Conservation (phyloP, 1,140 invertebrate genomes). For the Drosophila insularis region DNA sequence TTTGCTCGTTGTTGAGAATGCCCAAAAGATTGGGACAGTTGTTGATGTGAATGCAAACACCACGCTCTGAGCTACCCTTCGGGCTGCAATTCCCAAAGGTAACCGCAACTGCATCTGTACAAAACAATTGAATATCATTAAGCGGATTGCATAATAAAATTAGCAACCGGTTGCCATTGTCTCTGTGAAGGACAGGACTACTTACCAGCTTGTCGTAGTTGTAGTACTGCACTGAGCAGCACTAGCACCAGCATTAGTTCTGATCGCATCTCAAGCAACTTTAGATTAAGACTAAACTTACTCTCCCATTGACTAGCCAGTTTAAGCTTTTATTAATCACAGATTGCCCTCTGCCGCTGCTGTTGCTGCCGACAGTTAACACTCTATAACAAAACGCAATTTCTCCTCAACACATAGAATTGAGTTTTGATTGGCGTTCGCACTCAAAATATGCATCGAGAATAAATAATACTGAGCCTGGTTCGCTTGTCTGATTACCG, state of each 20-base stretch:
- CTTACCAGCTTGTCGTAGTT: slow-evolving; percentile 38
- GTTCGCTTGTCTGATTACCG: background rate
- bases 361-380: background rate
- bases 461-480: background rate
- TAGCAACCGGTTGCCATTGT: slow-evolving; percentile 44
- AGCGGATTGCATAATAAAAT: slow-evolving; percentile 11
- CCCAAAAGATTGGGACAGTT: slow-evolving; percentile 78
- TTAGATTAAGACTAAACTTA: slow-evolving; percentile 47
- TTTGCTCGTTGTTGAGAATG: slow-evolving; percentile 42
- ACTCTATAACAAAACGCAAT: background rate
- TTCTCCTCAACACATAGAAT: background rate
- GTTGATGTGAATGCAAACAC: slow-evolving; percentile 79
- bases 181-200: background rate
- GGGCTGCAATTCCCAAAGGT: slow-evolving; percentile 74
- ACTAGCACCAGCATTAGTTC: slow-evolving; percentile 24
- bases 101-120: slow-evolving; percentile 42
- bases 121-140: slow-evolving; percentile 9
- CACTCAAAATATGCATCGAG: background rate
- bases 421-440: background rate
- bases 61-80: slow-evolving; percentile 68
- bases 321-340: slow-evolving; percentile 22
- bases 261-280: slow-evolving; percentile 36
- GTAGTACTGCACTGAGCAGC: slow-evolving; percentile 21
- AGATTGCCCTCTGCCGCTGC: slow-evolving; percentile 12
- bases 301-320: slow-evolving; percentile 13